A percentile compares a stretch with the other conserved stretches of the same genome.
Evolutionary conservation across 2,797 vertebrate species (phyloP).

Genomic region (Syngnathus rostellatus): DNA sequence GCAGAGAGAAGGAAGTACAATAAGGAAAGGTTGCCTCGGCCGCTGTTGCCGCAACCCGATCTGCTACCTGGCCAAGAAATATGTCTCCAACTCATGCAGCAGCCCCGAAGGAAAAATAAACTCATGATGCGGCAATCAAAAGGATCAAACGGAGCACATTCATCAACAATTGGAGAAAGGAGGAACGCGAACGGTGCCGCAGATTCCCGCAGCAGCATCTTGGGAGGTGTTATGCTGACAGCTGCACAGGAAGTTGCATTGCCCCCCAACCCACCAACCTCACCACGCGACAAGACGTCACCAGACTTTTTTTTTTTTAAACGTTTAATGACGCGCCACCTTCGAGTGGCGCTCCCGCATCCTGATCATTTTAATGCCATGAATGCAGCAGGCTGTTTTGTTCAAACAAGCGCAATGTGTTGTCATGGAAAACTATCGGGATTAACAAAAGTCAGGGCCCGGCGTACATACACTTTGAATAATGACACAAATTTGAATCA

Average conservation of each 20-base stretch:
- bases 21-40: neutral
- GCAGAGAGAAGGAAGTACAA: slow-evolving; percentile 6
- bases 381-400: neutral
- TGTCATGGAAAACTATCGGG: neutral
- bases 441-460: neutral
- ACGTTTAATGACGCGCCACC: slow-evolving; percentile 59
- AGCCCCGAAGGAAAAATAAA: slow-evolving; percentile 41
- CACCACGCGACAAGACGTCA: slow-evolving; percentile 66
- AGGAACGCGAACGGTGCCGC: neutral
- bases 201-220: slow-evolving; percentile 38
- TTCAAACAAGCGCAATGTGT: neutral
- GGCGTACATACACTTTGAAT: neutral
- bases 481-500: neutral
- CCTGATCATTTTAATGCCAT: slow-evolving; percentile 41
- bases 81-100: slow-evolving; percentile 4
- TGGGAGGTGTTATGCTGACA: slow-evolving; percentile 62
- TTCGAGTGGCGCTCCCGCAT: slow-evolving; percentile 40
- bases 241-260: slow-evolving; percentile 69
- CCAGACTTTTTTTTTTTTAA: slow-evolving; percentile 63
- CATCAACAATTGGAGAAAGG: slow-evolving; percentile 29
- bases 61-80: slow-evolving; percentile 47
- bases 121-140: slow-evolving; percentile 22
- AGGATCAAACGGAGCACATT: slow-evolving; percentile 20
- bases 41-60: slow-evolving; percentile 39
- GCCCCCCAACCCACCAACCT: slow-evolving; percentile 24